phyloP scores from a whole-genome alignment of 2,113 vertebrate species.

The Cervus canadensis region DNA sequence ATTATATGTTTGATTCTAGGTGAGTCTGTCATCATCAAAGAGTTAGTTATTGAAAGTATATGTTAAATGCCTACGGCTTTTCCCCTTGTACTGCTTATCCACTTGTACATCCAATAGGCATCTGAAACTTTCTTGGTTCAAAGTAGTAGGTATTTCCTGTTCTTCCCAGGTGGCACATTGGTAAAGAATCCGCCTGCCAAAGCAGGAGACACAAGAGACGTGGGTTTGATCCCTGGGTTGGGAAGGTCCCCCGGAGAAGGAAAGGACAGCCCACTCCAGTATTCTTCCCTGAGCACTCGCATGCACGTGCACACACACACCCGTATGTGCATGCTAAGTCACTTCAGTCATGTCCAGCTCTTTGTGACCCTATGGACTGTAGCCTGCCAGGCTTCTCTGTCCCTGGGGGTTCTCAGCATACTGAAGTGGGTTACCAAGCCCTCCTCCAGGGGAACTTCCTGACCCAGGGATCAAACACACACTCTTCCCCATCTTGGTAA shows the following conservation, averaged over 20 bases:
- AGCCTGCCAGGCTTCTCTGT: background rate
- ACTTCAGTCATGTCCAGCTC: background rate
- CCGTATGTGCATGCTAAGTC: background rate
- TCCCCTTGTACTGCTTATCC: background rate
- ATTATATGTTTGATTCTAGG: background rate
- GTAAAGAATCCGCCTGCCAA: background rate
- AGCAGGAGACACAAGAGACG: background rate
- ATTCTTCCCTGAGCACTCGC: background rate
- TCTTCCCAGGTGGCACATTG: background rate
- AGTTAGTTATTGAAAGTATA: background rate
- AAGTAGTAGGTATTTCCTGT: background rate
- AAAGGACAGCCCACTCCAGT: background rate
- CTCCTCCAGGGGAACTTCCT: background rate
- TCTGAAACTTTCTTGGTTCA: background rate
- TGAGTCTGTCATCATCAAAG: background rate
- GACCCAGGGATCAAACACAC: background rate
- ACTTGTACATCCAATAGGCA: background rate
- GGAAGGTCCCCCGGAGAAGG: background rate
- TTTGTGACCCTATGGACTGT: background rate
- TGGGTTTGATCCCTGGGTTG: background rate
- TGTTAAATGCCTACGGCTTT: background rate
- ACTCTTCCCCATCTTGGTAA: background rate
- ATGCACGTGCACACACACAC: accelerated
- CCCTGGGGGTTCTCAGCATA: background rate
- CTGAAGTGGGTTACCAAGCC: background rate